Evolutionary conservation across 2,113 vertebrate species (phyloP).

Genomic region (Pimephales promelas): DNA sequence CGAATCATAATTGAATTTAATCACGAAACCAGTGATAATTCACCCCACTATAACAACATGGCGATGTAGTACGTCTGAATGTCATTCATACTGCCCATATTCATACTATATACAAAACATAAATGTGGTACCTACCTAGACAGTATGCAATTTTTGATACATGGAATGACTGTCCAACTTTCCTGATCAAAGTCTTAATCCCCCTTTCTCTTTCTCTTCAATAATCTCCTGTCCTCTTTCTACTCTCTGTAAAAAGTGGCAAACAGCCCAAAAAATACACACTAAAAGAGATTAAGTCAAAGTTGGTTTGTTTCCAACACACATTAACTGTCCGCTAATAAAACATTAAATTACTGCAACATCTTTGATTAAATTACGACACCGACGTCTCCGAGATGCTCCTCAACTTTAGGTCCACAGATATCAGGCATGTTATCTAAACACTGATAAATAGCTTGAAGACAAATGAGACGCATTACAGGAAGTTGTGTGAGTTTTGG

Average conservation of each 20-base stretch:
- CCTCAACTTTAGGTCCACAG: not conserved
- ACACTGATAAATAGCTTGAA: slow-evolving; percentile 6
- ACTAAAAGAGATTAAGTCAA: slow-evolving; percentile 14
- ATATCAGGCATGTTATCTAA: slow-evolving; percentile 3
- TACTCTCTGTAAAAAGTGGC: slow-evolving; percentile 11
- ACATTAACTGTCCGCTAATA: slow-evolving; percentile 19
- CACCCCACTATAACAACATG: no score
- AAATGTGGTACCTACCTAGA: no score
- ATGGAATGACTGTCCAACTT: not conserved
- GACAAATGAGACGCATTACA: not conserved
- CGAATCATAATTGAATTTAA: no score
- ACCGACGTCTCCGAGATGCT: not conserved
- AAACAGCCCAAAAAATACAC: slow-evolving; percentile 29
- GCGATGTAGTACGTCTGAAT: no score
- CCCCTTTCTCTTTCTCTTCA: not conserved
- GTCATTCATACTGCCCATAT: no score
- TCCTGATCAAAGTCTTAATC: not conserved
- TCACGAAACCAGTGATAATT: no score
- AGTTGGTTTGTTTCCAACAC: slow-evolving; percentile 24
- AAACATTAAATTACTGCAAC: slow-evolving; percentile 17
- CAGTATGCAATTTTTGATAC: no score
- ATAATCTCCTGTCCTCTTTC: not conserved
- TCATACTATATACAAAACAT: no score
- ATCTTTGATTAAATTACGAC: slow-evolving; percentile 20
- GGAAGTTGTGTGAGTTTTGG: slow-evolving; percentile 6